Evolutionary conservation across 2,888 invertebrate species (phyloP).

Genomic region (Prosopocoilus inquinatus): DNA sequence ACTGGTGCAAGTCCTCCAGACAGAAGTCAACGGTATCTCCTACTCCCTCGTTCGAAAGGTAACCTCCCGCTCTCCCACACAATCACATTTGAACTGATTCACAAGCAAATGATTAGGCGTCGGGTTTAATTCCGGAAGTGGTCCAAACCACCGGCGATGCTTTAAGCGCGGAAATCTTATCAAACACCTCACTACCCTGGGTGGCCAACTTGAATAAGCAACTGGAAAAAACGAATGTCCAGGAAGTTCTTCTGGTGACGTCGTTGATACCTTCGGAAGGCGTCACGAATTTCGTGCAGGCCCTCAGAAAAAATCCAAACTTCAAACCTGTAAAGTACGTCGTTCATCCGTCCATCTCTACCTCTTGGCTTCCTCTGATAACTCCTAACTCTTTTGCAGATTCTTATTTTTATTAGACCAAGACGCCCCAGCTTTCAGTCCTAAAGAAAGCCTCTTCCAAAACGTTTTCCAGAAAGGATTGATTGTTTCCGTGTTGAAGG

Average conservation of each 20-base stretch:
- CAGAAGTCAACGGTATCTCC: constrained; percentile 30
- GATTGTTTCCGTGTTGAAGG: constrained; percentile 71
- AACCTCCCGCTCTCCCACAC: constrained; percentile 16
- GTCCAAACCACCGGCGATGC: constrained; percentile 39
- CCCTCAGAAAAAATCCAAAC: constrained; percentile 33
- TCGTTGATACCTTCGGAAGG: constrained; percentile 43
- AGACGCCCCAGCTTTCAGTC: constrained; percentile 63
- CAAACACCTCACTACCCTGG: constrained; percentile 39
- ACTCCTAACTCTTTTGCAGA: constrained; percentile 16
- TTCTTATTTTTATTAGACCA: constrained; percentile 61
- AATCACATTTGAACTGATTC: background rate
- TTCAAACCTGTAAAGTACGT: constrained; percentile 32
- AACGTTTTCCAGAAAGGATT: constrained; percentile 70
- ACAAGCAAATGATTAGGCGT: constrained; percentile 10
- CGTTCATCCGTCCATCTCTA: too few relatives aligned
- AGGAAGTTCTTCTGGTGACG: constrained; percentile 37
- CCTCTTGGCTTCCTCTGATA: background rate
- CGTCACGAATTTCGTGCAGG: constrained; percentile 39
- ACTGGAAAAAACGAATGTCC: background rate
- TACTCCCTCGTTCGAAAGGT: constrained; percentile 44
- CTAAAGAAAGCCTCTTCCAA: constrained; percentile 62
- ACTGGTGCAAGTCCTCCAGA: constrained; percentile 36
- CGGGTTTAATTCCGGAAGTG: constrained; percentile 25
- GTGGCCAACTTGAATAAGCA: constrained; percentile 36
- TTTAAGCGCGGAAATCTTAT: constrained; percentile 41